These are phyloP conservation scores for Eurystomus gularis DNA, from an alignment of 2,113 vertebrate genomes.

Conservation along the genomic window DNA sequence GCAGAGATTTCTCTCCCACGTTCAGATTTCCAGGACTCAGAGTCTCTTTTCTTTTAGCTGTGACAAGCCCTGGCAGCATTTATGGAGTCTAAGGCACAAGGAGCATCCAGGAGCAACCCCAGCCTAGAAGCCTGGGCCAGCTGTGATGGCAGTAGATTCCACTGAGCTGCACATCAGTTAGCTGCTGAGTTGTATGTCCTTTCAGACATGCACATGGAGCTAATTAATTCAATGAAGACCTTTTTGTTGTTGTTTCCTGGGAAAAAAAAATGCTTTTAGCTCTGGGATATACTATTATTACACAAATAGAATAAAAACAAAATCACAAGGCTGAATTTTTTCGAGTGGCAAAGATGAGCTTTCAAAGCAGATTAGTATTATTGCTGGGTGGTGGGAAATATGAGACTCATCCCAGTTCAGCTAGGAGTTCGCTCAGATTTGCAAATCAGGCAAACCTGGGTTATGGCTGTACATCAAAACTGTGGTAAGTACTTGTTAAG, in stretches of 20 bases:
- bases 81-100: not conserved
- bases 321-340: constrained; percentile 31
- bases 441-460: not conserved
- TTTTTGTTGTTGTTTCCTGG: constrained; percentile 12
- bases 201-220: constrained; percentile 61
- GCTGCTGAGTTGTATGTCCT: constrained; percentile 45
- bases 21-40: not conserved
- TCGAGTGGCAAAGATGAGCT: constrained; percentile 9
- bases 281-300: constrained; percentile 28
- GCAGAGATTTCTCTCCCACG: not conserved
- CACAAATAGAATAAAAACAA: constrained; percentile 41
- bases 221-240: constrained; percentile 62
- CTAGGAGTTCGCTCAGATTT: not conserved
- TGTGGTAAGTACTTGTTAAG: not conserved
- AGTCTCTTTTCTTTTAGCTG: not conserved
- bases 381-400: constrained; percentile 28
- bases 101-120: not conserved
- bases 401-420: not conserved
- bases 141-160: constrained; percentile 8
- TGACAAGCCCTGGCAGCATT: not conserved
- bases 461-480: not conserved
- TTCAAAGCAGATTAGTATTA: constrained; percentile 13
- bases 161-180: constrained; percentile 45
- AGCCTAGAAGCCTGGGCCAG: not conserved
- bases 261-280: constrained; percentile 62